Base-by-base conservation (phyloP, 2,797 vertebrate species). In the Enteromius fasciolatus region DNA sequence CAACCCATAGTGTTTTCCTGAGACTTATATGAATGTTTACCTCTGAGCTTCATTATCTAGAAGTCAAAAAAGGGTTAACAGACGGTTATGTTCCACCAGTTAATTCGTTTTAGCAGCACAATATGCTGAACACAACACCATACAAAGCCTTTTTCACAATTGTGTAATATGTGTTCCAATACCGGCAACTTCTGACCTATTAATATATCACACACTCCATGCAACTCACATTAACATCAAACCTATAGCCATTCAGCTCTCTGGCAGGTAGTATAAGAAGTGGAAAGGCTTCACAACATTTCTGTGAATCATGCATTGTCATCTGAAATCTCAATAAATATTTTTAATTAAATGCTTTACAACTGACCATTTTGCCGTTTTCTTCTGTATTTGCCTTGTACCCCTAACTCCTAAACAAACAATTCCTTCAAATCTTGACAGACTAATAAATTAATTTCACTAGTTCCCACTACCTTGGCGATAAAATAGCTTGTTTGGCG, bases 1-100 rank as follows among this genome's bases (percentile, higher is more conserved):
- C 50, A 80, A 85, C 70, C 72, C 73, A 39, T 17, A 72, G 64
- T 70, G 52, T 74, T 36, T 63, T 52, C 54, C 59, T 14, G 6
- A 57, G n/a, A 67, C 63, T 52, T 48, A 28, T 18, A 69, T 25
- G 20, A 44, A 44, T 76, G 54, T 44, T 69, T 41, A 57, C 33
- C 18, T 25, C 64, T 25, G 5, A 54, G 78, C 31, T 54, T 31
- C 17, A 33, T 78, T 28, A 39, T 67, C 25, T 11, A 67, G 11
- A 6, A 33, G 52, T 59, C 52, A 75, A 39, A 75, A 3, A 75
- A 41, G 8, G 33, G 52, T 41, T 4, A 1, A 4, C 73, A 75
- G 28, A 74, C 4, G 18, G 28, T 54, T 52, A 36, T 5, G 9
- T 11, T 17, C 1, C 23, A 48, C 46, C 36, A 41, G 36, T 23